Evolutionary conservation across 2,888 invertebrate species (phyloP), one percentile per base, ranked within the genome.

Genomic region (Rotaria macrura): DNA sequence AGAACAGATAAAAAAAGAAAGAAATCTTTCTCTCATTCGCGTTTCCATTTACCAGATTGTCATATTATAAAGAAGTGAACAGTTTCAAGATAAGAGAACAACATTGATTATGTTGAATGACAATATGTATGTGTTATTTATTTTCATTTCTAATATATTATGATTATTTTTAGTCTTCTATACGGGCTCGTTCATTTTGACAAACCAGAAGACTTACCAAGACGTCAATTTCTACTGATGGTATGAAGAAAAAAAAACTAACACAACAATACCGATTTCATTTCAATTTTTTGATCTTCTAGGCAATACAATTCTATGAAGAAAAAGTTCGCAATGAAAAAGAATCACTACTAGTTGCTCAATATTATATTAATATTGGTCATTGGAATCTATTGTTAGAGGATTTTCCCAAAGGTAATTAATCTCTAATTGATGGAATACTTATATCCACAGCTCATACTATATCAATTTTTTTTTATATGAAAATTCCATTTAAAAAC

Each of bases 251-350:
- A 5, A 43, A 43, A 43, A 43, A 47, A 47, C 2, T 47, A 47
- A 7, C 6, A 43, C 25, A 14, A 4, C 25, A 4, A 2, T 6
- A 6, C 25, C 4, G 20, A 7, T 4, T 65, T 20, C 2, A 34
- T 3, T 1, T 43, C 9, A 7, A 12, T 79, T 7, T 40, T 79
- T 6, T 12, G 12, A 3, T 40, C 43, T n/a, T n/a, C 25, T 79
- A 79, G 79, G 79, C 79, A 10, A 79, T 79, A 12, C 43, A 79
- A 79, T 43, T 79, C 20, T 79, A 79, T 25, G 79, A 79, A 79
- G 79, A 43, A 1, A 79, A 79, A 79, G 2, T 79, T 25, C 40
- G 43, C 40, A 43, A 79, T 79, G 79, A 79, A 79, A 79, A 79
- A 43, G 79, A 79, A 38, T 14, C 79, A n/a, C 43, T 79, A 43